Conservation (phyloP, 1,140 invertebrate species). For the Drosophila truncata region DNA sequence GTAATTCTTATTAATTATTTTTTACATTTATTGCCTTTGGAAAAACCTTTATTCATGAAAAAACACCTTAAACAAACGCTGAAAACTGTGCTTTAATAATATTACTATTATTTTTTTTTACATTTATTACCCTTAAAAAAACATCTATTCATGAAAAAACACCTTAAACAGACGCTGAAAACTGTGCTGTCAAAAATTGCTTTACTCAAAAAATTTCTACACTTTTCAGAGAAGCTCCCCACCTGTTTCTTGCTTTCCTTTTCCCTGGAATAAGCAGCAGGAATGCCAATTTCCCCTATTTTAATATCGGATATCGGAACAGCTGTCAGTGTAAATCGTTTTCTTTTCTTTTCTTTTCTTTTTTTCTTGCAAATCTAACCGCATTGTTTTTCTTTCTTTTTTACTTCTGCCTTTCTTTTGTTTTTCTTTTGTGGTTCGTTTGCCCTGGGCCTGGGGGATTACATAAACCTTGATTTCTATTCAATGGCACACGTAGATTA, state of each 20-base stretch:
- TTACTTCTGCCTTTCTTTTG: slow-evolving; percentile 1
- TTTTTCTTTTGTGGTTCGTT: slow-evolving; percentile 11
- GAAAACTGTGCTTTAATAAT: slow-evolving; percentile 6
- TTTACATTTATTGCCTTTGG: too few relatives aligned
- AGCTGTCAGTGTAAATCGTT: slow-evolving; percentile 7
- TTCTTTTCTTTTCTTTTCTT: slow-evolving; percentile 3
- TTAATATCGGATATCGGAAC: slow-evolving; percentile 20
- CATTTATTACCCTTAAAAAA: too few relatives aligned
- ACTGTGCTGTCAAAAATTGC: not conserved
- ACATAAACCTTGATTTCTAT: slow-evolving; percentile 56
- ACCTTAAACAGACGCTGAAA: not conserved
- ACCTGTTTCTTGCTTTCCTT: not conserved
- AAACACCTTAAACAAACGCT: not conserved
- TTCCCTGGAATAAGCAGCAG: not conserved
- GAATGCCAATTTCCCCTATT: slow-evolving; percentile 1
- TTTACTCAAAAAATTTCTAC: not conserved
- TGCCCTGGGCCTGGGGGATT: slow-evolving; percentile 32
- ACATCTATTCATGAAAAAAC: too few relatives aligned
- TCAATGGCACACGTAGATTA: slow-evolving; percentile 53
- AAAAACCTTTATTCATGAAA: too few relatives aligned
- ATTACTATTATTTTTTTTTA: too few relatives aligned
- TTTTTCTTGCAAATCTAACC: slow-evolving; percentile 7
- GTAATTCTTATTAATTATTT: too few relatives aligned
- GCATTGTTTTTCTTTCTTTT: slow-evolving; percentile 12
- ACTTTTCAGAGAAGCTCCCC: not conserved